Evolutionary conservation across 2,113 vertebrate species (phyloP).

Genomic region (Oncorhynchus nerka): DNA sequence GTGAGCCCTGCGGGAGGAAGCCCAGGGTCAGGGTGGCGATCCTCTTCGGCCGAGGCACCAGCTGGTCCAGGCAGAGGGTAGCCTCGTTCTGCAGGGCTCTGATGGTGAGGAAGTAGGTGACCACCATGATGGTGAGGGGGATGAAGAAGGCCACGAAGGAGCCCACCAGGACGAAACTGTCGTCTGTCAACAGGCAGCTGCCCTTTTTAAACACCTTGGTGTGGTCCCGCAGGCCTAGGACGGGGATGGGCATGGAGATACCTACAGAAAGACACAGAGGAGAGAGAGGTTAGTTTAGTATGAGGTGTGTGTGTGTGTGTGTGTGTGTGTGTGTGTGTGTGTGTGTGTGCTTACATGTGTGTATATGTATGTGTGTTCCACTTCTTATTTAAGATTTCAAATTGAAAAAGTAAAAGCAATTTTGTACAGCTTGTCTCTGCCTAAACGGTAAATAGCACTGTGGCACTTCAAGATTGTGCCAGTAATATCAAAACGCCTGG

Average conservation of each 20-base stretch:
- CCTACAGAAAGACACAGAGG: constrained; percentile 40
- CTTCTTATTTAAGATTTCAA: no score
- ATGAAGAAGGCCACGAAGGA: constrained; percentile 96
- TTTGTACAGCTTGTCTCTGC: no score
- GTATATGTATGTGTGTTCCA: no score
- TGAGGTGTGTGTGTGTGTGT: no score
- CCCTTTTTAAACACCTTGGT: constrained; percentile 89
- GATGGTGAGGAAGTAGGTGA: constrained; percentile 95
- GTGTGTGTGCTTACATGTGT: no score
- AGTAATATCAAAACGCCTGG: no score
- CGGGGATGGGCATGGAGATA: constrained; percentile 93
- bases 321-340: no score
- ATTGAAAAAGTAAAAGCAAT: no score
- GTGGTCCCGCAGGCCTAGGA: constrained; percentile 87
- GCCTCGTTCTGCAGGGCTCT: constrained; percentile 89
- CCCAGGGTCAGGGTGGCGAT: constrained; percentile 77
- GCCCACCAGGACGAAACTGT: constrained; percentile 89
- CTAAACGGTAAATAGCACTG: no score
- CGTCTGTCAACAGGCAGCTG: constrained; percentile 86
- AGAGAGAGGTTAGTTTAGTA: not conserved
- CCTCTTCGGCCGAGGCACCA: constrained; percentile 83
- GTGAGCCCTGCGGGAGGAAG: constrained; percentile 85
- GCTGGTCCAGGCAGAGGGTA: constrained; percentile 82
- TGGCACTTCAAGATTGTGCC: no score
- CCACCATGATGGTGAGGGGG: constrained; percentile 93